Base-by-base conservation (phyloP, 1,140 invertebrate species). In the Pseudomyrmex concolor region DNA sequence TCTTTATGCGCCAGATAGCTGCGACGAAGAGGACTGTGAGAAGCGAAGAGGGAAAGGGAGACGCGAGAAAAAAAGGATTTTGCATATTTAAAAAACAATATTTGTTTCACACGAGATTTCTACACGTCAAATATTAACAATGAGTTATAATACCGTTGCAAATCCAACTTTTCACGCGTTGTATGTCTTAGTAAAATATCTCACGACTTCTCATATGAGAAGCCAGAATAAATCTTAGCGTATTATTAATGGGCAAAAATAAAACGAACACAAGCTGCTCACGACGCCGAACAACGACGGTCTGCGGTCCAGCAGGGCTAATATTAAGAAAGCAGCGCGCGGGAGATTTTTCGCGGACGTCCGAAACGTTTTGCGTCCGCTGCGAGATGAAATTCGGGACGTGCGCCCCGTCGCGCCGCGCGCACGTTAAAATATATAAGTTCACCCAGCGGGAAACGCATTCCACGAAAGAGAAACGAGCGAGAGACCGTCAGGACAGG, bases 401-500 rank as follows among this genome's bases (percentile, higher is more conserved):
- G 66, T 80, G 76, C 76, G n/a, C 76, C 76, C 76, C 66, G 66
- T 22, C 34, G 76, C 13, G 76, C 54, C 17, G 19, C 51, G 60
- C 43, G 9, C 54, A 43, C 60, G 67, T 50, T 84, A 74, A 84
- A 72, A 84, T 66, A 34, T 34, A 84, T 72, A 72, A 72, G 83
- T 81, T 64, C 83, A 81, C 60, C 22, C 48, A 83, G 66, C 59
- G 67, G 62, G 45, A 72, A 83, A 72, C 59, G 43, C 51, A 70
- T 78, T 48, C 60, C 50, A 66, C 59, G 60, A 73, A 82, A 62
- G 62, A 66, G 70, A 22, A 68, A 83, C 67, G 54, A 60, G 76
- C 66, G 76, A 63, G 48, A 17, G 74, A 80, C 77, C 87, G 77
- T 85, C 88, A 86, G 85, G 88, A 89, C 84, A 78, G 64, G 88